Conservation (phyloP, 2,888 invertebrate genomes). For the Cryptosula pallasiana region DNA sequence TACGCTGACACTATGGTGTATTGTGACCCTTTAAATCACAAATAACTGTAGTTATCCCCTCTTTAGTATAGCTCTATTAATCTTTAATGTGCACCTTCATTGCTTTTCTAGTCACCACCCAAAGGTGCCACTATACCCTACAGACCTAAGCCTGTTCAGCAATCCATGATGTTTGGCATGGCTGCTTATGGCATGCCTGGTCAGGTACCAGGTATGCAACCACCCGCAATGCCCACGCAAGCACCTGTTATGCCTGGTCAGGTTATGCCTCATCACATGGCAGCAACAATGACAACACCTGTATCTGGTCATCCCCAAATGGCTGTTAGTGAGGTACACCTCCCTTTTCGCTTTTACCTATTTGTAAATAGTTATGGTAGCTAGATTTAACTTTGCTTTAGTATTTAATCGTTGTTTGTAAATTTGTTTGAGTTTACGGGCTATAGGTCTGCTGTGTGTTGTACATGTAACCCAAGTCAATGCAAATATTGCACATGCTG, state of each 20-base stretch:
- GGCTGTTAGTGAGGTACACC: slow-evolving; percentile 15
- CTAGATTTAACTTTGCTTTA: too few species aligned
- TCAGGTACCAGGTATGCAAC: slow-evolving; percentile 19
- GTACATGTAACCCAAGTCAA: background rate
- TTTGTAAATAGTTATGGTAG: too few species aligned
- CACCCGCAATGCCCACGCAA: background rate
- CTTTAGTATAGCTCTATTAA: background rate
- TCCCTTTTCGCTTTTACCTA: too few species aligned
- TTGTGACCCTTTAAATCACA: too few species aligned
- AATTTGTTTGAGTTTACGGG: too few species aligned
- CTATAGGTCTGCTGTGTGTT: too few species aligned
- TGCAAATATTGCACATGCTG: background rate
- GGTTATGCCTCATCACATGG: slow-evolving; percentile 14
- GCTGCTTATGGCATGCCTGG: slow-evolving; percentile 21
- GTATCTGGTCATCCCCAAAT: slow-evolving; percentile 13
- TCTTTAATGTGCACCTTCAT: background rate
- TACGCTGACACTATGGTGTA: too few species aligned
- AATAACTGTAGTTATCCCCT: too few species aligned
- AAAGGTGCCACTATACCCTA: slow-evolving; percentile 99
- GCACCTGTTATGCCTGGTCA: slow-evolving; percentile 14
- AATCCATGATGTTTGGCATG: slow-evolving; percentile 20
- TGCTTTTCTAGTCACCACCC: slow-evolving; percentile 84
- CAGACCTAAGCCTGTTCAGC: slow-evolving; percentile 64
- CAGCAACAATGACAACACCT: slow-evolving; percentile 16
- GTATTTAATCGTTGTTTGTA: too few species aligned